Conservation (phyloP, 2,113 vertebrate species). For the Tautogolabrus adspersus region DNA sequence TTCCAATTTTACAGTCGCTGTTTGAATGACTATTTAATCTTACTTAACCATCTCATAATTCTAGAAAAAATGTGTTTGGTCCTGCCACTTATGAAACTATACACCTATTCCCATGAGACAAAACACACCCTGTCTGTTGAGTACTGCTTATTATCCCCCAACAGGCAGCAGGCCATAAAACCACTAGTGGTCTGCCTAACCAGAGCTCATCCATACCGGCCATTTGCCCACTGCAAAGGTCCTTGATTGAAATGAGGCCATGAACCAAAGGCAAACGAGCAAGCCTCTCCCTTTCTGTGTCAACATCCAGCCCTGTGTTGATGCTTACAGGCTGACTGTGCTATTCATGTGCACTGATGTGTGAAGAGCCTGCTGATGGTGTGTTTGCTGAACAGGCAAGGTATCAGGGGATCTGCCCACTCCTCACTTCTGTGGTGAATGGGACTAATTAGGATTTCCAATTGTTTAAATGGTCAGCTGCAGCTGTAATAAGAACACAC, state of each 20-base stretch:
- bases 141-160: constrained; percentile 3
- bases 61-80: neutral
- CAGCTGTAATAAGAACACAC: constrained; percentile 50
- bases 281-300: constrained; percentile 78
- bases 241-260: constrained; percentile 76
- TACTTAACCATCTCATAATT: neutral
- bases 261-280: constrained; percentile 60
- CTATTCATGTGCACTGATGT: constrained; percentile 84
- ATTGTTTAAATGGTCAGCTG: constrained; percentile 68
- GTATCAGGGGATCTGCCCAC: constrained; percentile 74
- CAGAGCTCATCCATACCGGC: constrained; percentile 41
- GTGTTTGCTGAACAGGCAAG: constrained; percentile 83
- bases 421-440: constrained; percentile 72
- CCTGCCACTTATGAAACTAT: constrained; percentile 20
- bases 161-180: constrained; percentile 38
- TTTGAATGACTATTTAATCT: constrained; percentile 30
- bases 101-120: constrained; percentile 28
- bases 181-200: constrained; percentile 28
- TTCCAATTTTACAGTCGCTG: neutral
- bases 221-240: constrained; percentile 70
- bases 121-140: constrained; percentile 42
- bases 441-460: constrained; percentile 78
- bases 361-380: constrained; percentile 83
- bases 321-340: constrained; percentile 80
- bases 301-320: constrained; percentile 77